Base-by-base conservation (phyloP, 2,888 invertebrate genomes). In the Xanthia icteritia region DNA sequence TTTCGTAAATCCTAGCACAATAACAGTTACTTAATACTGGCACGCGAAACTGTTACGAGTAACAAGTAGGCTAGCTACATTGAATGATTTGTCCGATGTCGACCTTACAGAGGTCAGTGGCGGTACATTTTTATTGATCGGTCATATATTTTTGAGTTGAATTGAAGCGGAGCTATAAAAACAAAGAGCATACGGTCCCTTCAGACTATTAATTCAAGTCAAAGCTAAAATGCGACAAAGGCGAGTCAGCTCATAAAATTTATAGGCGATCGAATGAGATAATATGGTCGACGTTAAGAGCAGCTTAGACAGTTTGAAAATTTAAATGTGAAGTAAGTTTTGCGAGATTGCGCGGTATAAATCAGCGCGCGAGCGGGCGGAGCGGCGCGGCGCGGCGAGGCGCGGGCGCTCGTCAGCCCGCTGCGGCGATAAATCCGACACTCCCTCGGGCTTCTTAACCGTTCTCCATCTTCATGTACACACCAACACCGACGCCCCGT, bases 321-420 rank as follows among this genome's bases (percentile, higher is more conserved):
- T 96, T 96, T 96, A 96, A 96, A 96, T 96, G 96, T 96, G 96
- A 96, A 96, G 96, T 96, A 96, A 96, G 96, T 96, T 96, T 96
- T 96, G 96, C 95, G 95, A 96, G 96, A 96, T 96, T 96, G 96
- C 93, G 94, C 95, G 92, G 95, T 93, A 96, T 96, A 96, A 96
- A 96, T 97, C 96, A 96, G 96, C 93, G 93, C 92, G 91, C 86
- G 93, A 92, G 91, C 91, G 91, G 90, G 86, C 87, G 91, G 90
- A 88, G 90, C 89, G 80, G 81, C 67, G 90, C 88, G 90, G 89
- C 90, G 90, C 86, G 90, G 89, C 88, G 90, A 87, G 91, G 92
- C 89, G 92, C 90, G 91, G 89, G 93, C 91, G 92, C 92, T 91
- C 92, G 92, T 93, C 94, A 93, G 93, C 90, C 89, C 91, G 90